A percentile compares a stretch with the other conserved stretches of the same genome.
phyloP scores from a whole-genome alignment of 2,888 invertebrate species.

The Panopea generosa region DNA sequence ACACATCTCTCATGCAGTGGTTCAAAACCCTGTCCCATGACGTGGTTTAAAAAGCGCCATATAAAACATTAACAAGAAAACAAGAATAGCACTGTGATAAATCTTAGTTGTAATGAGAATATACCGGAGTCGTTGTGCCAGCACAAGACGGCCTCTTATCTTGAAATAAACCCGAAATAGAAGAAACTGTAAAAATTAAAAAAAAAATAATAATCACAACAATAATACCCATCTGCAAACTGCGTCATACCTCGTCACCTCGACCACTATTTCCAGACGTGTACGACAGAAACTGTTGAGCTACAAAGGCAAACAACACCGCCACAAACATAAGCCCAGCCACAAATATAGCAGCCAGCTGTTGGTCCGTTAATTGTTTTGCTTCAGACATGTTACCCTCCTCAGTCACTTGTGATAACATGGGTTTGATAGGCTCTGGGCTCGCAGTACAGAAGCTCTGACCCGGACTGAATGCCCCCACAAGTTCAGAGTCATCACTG shows the following conservation, averaged over 20 bases:
- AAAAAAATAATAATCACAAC: conserved; percentile 19
- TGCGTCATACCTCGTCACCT: neutral
- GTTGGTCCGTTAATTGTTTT: conserved; percentile 87
- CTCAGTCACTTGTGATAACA: conserved; percentile 56
- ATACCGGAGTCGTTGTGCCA: conserved; percentile 33
- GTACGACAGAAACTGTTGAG: conserved; percentile 85
- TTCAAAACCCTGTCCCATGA: too few relatives aligned
- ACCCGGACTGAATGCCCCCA: conserved; percentile 90
- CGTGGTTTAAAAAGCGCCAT: neutral
- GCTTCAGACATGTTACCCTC: conserved; percentile 68
- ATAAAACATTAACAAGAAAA: neutral
- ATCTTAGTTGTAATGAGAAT: conserved; percentile 4
- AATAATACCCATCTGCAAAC: conserved; percentile 2
- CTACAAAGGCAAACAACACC: conserved; percentile 88
- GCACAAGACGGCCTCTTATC: conserved; percentile 33
- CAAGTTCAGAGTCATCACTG: conserved; percentile 87
- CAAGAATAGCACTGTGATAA: conserved; percentile 28
- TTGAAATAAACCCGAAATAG: conserved; percentile 11
- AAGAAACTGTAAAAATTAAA: conserved; percentile 8
- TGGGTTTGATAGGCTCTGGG: conserved; percentile 72
- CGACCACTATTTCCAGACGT: conserved; percentile 1
- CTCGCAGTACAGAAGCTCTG: conserved; percentile 87
- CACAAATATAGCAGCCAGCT: conserved; percentile 89
- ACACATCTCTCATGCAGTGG: too few relatives aligned
- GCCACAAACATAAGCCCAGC: conserved; percentile 88